Conservation (phyloP, 2,797 vertebrate genomes). For the Pseudochirops corinnae region DNA sequence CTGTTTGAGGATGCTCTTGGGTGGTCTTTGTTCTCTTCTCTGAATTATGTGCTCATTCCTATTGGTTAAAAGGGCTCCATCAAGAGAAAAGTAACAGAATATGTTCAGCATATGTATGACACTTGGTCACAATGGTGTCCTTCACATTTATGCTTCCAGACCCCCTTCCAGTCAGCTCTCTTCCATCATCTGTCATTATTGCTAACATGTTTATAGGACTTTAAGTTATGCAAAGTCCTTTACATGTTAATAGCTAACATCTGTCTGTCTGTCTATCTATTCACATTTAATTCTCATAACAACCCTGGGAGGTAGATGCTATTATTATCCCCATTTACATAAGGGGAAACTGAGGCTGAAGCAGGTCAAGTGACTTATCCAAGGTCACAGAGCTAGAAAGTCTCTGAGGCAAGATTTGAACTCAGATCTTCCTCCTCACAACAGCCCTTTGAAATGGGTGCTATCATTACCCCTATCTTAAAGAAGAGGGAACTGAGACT, state of each 20-base stretch:
- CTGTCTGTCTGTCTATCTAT: neutral
- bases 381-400: neutral
- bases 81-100: neutral
- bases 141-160: neutral
- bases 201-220: neutral
- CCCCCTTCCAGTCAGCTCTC: neutral
- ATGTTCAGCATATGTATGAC: neutral
- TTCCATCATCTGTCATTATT: neutral
- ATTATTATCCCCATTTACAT: neutral
- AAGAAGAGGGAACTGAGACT: neutral
- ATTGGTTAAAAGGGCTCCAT: slow-evolving; percentile 47
- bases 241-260: neutral
- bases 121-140: neutral
- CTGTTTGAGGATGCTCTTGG: neutral
- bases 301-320: neutral
- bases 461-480: neutral
- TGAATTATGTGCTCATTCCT: neutral
- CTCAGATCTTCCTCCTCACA: neutral
- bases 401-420: neutral
- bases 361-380: neutral
- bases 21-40: neutral
- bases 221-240: neutral
- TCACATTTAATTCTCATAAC: neutral
- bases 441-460: neutral
- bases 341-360: neutral